Evolutionary conservation across 2,113 vertebrate genomes (phyloP).

Genomic region (Progne subis): DNA sequence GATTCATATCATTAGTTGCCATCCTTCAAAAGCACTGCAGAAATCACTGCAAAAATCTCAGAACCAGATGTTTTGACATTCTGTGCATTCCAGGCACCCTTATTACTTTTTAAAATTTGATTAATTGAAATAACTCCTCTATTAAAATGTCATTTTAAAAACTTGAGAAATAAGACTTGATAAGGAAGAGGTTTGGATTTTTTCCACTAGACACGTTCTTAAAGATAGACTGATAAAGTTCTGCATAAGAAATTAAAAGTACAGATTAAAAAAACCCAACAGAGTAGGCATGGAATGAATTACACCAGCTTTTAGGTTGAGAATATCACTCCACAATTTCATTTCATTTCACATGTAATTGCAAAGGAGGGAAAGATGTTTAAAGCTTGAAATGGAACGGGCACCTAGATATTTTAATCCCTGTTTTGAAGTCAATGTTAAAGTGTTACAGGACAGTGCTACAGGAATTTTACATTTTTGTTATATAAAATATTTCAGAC

Average conservation of each 20-base stretch:
- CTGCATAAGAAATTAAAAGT: not conserved
- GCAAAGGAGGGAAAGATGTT: not conserved
- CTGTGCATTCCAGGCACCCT: not conserved
- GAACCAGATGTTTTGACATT: not conserved
- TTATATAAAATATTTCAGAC: not conserved
- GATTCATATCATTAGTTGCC: constrained; percentile 1
- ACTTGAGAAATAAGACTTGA: not conserved
- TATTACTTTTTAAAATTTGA: not conserved
- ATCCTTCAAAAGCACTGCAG: constrained; percentile 16
- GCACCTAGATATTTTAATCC: not conserved
- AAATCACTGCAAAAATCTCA: constrained; percentile 11
- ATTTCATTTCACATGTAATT: not conserved
- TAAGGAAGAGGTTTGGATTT: constrained; percentile 8
- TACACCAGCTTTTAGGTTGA: not conserved
- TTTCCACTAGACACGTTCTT: not conserved
- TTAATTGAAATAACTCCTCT: not conserved
- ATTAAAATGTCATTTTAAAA: not conserved
- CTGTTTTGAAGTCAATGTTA: not conserved
- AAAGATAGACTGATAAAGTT: not conserved
- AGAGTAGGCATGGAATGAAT: constrained; percentile 2
- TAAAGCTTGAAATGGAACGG: not conserved
- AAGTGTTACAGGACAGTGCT: not conserved
- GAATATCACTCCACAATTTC: not conserved
- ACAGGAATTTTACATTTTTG: not conserved
- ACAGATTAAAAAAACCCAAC: not conserved